Conservation (phyloP, 2,797 vertebrate species). For the Lateolabrax maculatus region DNA sequence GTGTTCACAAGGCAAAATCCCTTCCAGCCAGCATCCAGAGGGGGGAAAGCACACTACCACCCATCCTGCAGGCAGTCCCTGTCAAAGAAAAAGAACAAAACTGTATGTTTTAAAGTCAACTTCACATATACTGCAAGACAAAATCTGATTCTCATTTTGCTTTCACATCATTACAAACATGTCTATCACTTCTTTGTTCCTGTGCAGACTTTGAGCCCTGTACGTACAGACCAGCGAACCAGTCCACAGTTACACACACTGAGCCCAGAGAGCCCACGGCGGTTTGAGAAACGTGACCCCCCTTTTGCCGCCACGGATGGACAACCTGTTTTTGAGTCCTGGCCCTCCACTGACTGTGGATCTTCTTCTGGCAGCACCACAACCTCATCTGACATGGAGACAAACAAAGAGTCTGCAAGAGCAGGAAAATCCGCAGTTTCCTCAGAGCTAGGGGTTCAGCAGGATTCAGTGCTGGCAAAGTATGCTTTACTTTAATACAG, state of each 20-base stretch:
- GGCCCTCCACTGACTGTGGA: conserved; percentile 84
- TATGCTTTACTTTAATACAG: conserved; percentile 51
- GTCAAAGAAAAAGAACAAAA: conserved; percentile 75
- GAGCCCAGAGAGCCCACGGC: conserved; percentile 47
- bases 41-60: conserved; percentile 68
- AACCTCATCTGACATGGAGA: conserved; percentile 44
- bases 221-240: conserved; percentile 51
- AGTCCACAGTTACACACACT: conserved; percentile 28
- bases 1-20: conserved; percentile 80
- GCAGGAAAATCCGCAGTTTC: conserved; percentile 26
- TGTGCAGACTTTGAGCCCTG: conserved; percentile 81
- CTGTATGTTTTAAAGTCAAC: conserved; percentile 54
- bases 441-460: conserved; percentile 37
- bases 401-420: conserved; percentile 6
- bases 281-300: conserved; percentile 33
- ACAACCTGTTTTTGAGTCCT: conserved; percentile 82
- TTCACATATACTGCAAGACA: not conserved
- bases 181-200: not conserved
- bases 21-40: conserved; percentile 65
- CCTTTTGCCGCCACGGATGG: conserved; percentile 34
- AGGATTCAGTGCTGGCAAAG: conserved; percentile 82
- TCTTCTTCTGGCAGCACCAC: conserved; percentile 50
- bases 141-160: not conserved
- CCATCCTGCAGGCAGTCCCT: conserved; percentile 68
- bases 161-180: not conserved